Conservation (phyloP, 2,797 vertebrate species). For the Artibeus jamaicensis region DNA sequence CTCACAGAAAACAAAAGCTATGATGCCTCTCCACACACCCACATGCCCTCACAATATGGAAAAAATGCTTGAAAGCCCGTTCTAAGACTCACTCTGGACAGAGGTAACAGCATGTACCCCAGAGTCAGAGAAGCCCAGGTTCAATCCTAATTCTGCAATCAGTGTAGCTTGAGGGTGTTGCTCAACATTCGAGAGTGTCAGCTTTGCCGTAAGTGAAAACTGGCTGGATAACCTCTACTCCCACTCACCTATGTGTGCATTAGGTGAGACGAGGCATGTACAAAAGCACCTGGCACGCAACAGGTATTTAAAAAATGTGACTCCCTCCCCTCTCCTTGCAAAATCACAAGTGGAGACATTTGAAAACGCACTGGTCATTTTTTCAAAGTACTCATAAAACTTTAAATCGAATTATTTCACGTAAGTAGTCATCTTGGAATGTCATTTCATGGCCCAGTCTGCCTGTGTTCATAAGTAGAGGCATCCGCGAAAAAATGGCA, state of each 20-base stretch:
- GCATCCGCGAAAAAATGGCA: not conserved
- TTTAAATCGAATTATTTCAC: constrained; percentile 43
- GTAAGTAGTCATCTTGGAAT: not conserved
- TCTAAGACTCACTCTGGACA: not conserved
- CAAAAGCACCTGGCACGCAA: not conserved
- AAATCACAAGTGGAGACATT: constrained; percentile 23
- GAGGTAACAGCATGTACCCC: not conserved
- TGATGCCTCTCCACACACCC: not conserved
- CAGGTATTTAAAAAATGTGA: not conserved
- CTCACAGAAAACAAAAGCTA: not conserved
- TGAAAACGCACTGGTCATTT: not conserved
- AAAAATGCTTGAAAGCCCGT: not conserved
- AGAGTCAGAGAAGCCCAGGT: not conserved
- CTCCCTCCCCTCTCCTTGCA: not conserved
- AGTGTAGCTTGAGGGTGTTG: not conserved
- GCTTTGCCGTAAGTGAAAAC: not conserved
- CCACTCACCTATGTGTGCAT: not conserved
- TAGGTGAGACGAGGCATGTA: rapidly evolving
- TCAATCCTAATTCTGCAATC: not conserved
- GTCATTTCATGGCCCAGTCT: not conserved
- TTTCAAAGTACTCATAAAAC: constrained; percentile 29
- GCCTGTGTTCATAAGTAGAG: constrained; percentile 29
- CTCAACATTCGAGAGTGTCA: not conserved
- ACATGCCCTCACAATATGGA: not conserved
- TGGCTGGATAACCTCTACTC: too few relatives aligned